Percentiles rank a stretch among this genome's conserved stretches.
phyloP scores from a whole-genome alignment of 2,888 invertebrate species.

The Trichacis sp. region DNA sequence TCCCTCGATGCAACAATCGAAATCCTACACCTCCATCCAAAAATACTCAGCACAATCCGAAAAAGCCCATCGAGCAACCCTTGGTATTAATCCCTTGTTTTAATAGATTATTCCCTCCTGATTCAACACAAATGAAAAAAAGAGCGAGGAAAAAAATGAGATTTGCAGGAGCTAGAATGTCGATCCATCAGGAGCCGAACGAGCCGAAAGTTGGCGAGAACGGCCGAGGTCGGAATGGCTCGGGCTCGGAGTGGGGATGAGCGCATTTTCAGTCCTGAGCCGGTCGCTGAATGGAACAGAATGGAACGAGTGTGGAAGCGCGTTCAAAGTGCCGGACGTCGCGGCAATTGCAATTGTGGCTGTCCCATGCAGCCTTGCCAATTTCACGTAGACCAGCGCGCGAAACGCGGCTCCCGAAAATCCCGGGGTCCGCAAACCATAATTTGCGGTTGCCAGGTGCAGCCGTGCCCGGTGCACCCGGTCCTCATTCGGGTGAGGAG shows the following conservation, averaged over 20 bases:
- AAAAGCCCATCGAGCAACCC: too few relatives aligned
- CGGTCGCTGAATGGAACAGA: slow-evolving; percentile 67
- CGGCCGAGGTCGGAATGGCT: slow-evolving; percentile 32
- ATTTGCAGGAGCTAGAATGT: too few relatives aligned
- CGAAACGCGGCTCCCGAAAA: slow-evolving; percentile 57
- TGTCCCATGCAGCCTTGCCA: slow-evolving; percentile 63
- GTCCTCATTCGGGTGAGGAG: slow-evolving; percentile 63
- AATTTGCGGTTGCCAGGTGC: slow-evolving; percentile 64
- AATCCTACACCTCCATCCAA: too few relatives aligned
- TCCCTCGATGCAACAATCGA: too few relatives aligned
- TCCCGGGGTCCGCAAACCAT: slow-evolving; percentile 62
- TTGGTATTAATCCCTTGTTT: too few relatives aligned
- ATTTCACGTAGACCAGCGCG: slow-evolving; percentile 64
- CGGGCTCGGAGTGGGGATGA: slow-evolving; percentile 42
- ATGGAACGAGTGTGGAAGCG: slow-evolving; percentile 68
- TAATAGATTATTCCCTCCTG: too few relatives aligned
- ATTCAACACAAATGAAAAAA: too few relatives aligned
- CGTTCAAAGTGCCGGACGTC: slow-evolving; percentile 63
- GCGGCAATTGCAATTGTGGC: slow-evolving; percentile 57
- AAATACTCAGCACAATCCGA: too few relatives aligned
- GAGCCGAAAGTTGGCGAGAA: slow-evolving; percentile 28
- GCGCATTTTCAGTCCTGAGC: slow-evolving; percentile 59
- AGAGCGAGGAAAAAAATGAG: too few relatives aligned
- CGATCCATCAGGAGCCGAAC: slow-evolving; percentile 24
- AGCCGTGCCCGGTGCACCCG: slow-evolving; percentile 65